phyloP scores from a whole-genome alignment of 2,113 vertebrate species.

The Psophia crepitans region DNA sequence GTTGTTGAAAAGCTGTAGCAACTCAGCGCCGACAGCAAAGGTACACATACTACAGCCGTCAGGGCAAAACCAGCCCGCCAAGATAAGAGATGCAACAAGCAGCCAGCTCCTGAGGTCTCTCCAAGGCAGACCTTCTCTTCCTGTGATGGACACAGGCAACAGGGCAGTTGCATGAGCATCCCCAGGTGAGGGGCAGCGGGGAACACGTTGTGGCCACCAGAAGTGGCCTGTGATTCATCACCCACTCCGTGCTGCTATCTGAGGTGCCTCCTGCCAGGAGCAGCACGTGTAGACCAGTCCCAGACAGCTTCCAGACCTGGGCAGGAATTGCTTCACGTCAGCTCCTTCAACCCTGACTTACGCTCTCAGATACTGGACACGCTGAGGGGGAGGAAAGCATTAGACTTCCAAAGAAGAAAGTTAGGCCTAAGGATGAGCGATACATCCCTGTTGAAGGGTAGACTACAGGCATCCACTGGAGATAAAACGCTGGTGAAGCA shows the following conservation, averaged over 20 bases:
- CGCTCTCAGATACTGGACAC: rapidly evolving
- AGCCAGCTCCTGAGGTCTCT: neutral
- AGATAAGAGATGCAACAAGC: neutral
- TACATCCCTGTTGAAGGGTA: neutral
- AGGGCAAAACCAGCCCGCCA: neutral
- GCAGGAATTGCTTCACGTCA: neutral
- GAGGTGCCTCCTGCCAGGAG: neutral
- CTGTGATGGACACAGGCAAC: neutral
- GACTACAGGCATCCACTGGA: neutral
- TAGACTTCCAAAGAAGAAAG: neutral
- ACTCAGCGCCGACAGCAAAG: neutral
- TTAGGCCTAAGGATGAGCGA: neutral
- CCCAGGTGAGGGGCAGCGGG: neutral
- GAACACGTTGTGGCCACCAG: neutral
- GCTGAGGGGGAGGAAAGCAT: neutral
- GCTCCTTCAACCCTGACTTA: neutral
- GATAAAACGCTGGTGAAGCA: neutral
- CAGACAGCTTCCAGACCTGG: neutral
- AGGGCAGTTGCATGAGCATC: neutral
- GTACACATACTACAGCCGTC: neutral
- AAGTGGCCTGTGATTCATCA: neutral
- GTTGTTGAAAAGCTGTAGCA: neutral
- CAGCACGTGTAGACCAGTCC: too few species aligned
- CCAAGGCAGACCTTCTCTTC: neutral
- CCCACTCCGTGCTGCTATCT: neutral